Percentiles rank a stretch among this genome's conserved stretches.
Evolutionary conservation across 2,888 invertebrate genomes (phyloP).

Genomic region (Sinohyriopsis cumingii): DNA sequence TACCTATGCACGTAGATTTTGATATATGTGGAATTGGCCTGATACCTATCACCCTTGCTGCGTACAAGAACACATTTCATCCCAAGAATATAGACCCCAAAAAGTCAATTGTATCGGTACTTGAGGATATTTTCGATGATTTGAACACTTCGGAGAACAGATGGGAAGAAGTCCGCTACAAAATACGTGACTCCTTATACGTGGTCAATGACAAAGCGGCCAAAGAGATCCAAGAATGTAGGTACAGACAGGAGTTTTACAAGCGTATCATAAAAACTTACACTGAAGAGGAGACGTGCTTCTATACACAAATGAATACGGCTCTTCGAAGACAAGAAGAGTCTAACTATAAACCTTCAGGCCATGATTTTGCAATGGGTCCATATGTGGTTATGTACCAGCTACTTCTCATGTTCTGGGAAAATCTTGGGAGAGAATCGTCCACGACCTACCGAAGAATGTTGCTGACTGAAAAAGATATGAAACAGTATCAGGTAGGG

Average conservation of each 20-base stretch:
- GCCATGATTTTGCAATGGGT: slow-evolving; percentile 34
- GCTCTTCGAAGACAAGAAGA: slow-evolving; percentile 31
- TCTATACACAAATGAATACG: slow-evolving; percentile 35
- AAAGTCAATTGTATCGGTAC: slow-evolving; percentile 18
- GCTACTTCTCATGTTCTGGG: slow-evolving; percentile 33
- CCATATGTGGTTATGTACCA: slow-evolving; percentile 40
- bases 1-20: neutral
- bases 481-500: slow-evolving; percentile 24
- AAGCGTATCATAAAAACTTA: slow-evolving; percentile 25
- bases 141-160: slow-evolving; percentile 18
- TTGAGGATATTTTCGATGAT: slow-evolving; percentile 26
- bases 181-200: slow-evolving; percentile 27
- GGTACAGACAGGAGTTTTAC: slow-evolving; percentile 25
- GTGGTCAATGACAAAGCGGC: slow-evolving; percentile 17
- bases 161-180: slow-evolving; percentile 33
- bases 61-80: slow-evolving; percentile 37
- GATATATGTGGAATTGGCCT: slow-evolving; percentile 20
- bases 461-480: slow-evolving; percentile 16
- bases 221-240: slow-evolving; percentile 12
- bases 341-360: slow-evolving; percentile 29
- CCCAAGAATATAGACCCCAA: slow-evolving; percentile 21
- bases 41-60: slow-evolving; percentile 30
- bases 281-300: slow-evolving; percentile 27
- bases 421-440: slow-evolving; percentile 17
- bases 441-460: slow-evolving; percentile 30